Conservation (phyloP, 1,140 invertebrate genomes). For the Oryzaephilus surinamensis region DNA sequence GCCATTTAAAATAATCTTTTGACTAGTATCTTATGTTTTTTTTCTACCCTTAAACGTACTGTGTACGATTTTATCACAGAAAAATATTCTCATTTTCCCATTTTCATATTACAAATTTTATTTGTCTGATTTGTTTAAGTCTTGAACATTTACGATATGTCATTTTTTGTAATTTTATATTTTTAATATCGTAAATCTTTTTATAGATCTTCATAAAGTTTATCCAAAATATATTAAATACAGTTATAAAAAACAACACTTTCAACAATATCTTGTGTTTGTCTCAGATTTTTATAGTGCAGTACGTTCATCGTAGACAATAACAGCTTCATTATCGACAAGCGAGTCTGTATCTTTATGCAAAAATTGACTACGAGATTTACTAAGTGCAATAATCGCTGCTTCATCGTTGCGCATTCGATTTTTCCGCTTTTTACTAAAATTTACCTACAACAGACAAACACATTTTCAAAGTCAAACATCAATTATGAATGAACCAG, state of each 20-base stretch:
- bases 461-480: constrained; percentile 4
- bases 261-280: no score
- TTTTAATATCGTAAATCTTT: constrained; percentile 6
- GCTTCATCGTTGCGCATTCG: constrained; percentile 65
- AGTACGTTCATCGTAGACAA: constrained; percentile 63
- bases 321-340: constrained; percentile 57
- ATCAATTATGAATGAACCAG: constrained; percentile 1
- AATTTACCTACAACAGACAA: constrained; percentile 46
- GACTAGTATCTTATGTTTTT: no score
- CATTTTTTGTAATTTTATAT: constrained; percentile 5
- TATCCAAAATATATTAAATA: constrained; percentile 11
- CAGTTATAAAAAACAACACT: constrained; percentile 4
- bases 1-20: no score
- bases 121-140: no score
- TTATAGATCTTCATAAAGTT: constrained; percentile 3
- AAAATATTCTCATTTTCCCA: constrained; percentile 6
- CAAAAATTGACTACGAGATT: constrained; percentile 55
- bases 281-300: constrained; percentile 41
- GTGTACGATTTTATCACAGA: constrained; percentile 11
- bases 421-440: constrained; percentile 61
- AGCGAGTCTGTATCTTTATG: constrained; percentile 45
- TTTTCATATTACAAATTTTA: constrained; percentile 8
- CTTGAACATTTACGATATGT: no score
- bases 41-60: no score
- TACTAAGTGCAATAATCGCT: constrained; percentile 61